Conservation (phyloP, 2,113 vertebrate species). For the Prinia subflava region DNA sequence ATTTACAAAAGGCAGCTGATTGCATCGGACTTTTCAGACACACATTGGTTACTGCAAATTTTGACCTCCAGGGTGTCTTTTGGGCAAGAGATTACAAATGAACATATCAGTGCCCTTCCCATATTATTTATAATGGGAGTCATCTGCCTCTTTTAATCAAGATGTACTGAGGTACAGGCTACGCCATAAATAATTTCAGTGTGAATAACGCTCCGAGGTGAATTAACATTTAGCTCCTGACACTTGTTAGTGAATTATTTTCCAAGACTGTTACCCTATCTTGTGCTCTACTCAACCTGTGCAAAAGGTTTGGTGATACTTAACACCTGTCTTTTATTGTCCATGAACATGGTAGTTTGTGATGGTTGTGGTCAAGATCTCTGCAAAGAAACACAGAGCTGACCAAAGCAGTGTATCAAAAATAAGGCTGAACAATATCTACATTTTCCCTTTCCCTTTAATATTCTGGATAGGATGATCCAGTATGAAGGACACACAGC, state of each 20-base stretch:
- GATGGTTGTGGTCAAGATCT: not conserved
- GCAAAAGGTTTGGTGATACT: not conserved
- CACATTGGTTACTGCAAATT: not conserved
- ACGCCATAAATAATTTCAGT: fast-evolving
- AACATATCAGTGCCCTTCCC: not conserved
- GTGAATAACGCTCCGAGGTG: not conserved
- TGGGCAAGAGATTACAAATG: not conserved
- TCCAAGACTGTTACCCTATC: not conserved
- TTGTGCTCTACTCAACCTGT: not conserved
- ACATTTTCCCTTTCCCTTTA: not conserved
- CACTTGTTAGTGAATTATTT: not conserved
- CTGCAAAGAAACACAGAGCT: not conserved
- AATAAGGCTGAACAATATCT: not conserved
- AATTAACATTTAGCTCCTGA: not conserved
- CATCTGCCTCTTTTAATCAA: not conserved
- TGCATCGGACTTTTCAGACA: not conserved
- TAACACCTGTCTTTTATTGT: not conserved
- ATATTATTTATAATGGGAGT: not conserved
- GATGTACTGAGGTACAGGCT: not conserved
- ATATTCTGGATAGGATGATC: not conserved
- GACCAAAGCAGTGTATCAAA: not conserved
- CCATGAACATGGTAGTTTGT: not conserved
- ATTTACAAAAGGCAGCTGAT: not conserved
- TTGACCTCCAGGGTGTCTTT: not conserved
- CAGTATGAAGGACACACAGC: not conserved